Evolutionary conservation across 2,888 invertebrate species (phyloP), one percentile per base, ranked within the genome.

Genomic region (Xestia sexstrigata): DNA sequence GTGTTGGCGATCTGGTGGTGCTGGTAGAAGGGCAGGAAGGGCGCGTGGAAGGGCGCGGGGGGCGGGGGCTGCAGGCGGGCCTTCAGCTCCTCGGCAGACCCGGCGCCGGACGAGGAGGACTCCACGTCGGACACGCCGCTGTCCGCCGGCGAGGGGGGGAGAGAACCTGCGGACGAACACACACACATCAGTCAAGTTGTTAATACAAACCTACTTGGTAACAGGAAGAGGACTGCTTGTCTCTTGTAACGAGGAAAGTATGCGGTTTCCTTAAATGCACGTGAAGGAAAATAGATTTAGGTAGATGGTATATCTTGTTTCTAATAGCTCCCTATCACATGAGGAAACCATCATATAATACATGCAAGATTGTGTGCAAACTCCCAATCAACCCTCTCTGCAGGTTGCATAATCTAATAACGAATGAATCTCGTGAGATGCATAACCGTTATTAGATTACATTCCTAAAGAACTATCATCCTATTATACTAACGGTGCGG

Each of bases 61-160:
- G 96, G 96, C 83, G 97, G 97, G 78, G 98, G 98, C 95, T 98
- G 98, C 89, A 99, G 97, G 88, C 99, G 97, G 78, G 98, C 98
- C 96, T 99, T 99, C 92, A 99, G 97, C 95, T 99, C 99, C 95
- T 99, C 98, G 81, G 97, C 98, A 39, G 97, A 97, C 75, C 98
- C 98, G 13, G 98, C 98, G 83, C 98, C 98, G 65, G 98, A 98
- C 90, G 99, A 99, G 86, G 99, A 99, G 89, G 99, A 99, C 97
- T 99, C 99, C 91, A 99, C 99, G 96, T 99, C 99, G 79, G 99
- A 99, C 73, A 99, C 99, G 83, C 99, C 99, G 94, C 99, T 99
- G 97, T 99, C 99, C 74, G 99, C 99, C 85, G 99, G 99, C 95
- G 99, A 99, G 74, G 99, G 99, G 85, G 99, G 99, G 93, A 99